Base-by-base conservation (phyloP, 1,140 invertebrate genomes). In the Trypoxylus dichotomus region DNA sequence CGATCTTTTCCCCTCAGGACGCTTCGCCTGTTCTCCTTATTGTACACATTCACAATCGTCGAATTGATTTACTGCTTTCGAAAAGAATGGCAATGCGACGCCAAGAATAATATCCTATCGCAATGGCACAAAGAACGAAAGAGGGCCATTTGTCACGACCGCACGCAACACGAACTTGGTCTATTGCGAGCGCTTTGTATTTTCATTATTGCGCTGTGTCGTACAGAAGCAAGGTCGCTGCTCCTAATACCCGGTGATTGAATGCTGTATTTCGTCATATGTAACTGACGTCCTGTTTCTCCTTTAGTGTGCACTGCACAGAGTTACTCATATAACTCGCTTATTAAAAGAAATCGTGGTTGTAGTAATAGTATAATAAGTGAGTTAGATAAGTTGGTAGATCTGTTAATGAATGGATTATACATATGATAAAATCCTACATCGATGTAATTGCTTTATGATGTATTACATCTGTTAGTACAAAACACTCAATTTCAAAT, bases 101-200 rank as follows among this genome's bases (percentile, higher is more conserved):
- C 47, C 6, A 54, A 54, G 47, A 54, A 54, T 54, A 54, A 54
- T 54, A 54, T 54, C 47, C 47, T 54, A 54, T 54, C 47, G 47
- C 13, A n/a, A 54, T 54, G 19, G 47, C 13, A 54, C 47, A 54
- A 54, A 54, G 47, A 54, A 54, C 47, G 47, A 54, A n/a, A 54
- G 47, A 54, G 47, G 47, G 47, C 47, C 47, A 54, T 54, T 54
- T 54, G 47, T 54, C 47, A 54, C 47, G 47, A 54, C 47, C 47
- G 47, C 47, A 54, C 47, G 47, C 47, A 54, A 54, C 47, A 54
- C 47, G 47, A 54, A 54, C 15, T 54, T 54, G 47, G 47, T n/a
- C 47, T 54, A 54, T 54, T 54, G 47, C 47, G 19, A 54, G 47
- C 47, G 47, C 19, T 54, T 54, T 54, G 47, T 54, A 54, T 54